Evolutionary conservation across 2,888 invertebrate genomes (phyloP), one percentile per base, ranked within the genome.

Genomic region (Apoda limacodes): DNA sequence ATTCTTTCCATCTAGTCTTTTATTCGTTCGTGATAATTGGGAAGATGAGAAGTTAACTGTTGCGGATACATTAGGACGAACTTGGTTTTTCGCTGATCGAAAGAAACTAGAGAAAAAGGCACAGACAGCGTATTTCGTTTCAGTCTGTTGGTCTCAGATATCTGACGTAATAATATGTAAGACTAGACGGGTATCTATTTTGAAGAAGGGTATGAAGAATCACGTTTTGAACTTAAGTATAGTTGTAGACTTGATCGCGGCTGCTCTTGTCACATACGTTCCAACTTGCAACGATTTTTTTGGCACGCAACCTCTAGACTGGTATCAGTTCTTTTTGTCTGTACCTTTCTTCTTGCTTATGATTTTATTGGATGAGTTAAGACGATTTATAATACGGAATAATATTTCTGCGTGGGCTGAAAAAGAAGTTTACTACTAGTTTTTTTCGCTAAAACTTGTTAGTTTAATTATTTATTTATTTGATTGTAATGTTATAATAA

Each of bases 101-200:
- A 88, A 89, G 56, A 66, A 66, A 26, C 57, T 92, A 3, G 89
- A 91, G 55, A 85, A 83, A 52, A 88, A 87, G 40, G 89, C 91
- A 32, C 89, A 91, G 58, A 88, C 92, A 0, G 88, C 90, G 9
- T 93, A 89, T 68, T 93, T 92, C 51, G 85, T 90, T 2, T 84
- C 90, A 4, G 84, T 92, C 37, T 91, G 92, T 19, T 82, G 88
- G 55, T 88, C 88, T 25, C 92, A 92, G 64, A 85, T 89, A 67
- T 87, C 90, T 9, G 90, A 92, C 66, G 83, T 88, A 35, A 85
- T 92, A 39, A 88, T 91, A 49, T 90, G 90, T 60, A 92, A 92
- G 62, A 92, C 90, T 1, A 76, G 90, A 37, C 78, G 89, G 43
- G 83, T 89, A 49, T 90, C 91, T 1, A 62, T 92, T 19, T 50